These are phyloP conservation scores for Neosilurus hyrtlii DNA, from an alignment of 2,797 vertebrate genomes.

Conservation along the genomic window DNA sequence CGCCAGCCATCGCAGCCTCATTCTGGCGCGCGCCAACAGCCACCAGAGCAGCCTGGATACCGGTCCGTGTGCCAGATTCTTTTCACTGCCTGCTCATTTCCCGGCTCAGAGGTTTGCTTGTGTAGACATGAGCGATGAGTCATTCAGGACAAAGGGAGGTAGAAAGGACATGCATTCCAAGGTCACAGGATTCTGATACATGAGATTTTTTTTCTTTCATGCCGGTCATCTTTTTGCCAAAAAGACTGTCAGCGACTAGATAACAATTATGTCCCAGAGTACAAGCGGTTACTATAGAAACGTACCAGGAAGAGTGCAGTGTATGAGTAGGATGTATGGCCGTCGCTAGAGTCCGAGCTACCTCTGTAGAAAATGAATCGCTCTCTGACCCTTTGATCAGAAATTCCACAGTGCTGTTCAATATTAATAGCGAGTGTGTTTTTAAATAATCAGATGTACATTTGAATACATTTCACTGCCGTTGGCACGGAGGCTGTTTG, in stretches of 20 bases:
- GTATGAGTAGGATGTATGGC: not conserved
- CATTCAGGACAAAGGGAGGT: not conserved
- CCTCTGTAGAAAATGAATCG: not conserved
- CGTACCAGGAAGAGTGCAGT: not conserved
- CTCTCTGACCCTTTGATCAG: not conserved
- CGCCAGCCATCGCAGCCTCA: slow-evolving; percentile 95
- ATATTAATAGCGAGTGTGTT: not conserved
- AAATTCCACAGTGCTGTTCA: not conserved
- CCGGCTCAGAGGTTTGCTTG: not conserved
- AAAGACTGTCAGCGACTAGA: too few relatives aligned
- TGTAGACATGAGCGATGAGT: not conserved
- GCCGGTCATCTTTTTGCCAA: too few relatives aligned
- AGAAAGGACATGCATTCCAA: not conserved
- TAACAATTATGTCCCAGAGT: not conserved
- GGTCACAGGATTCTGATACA: not conserved
- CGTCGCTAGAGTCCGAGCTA: not conserved
- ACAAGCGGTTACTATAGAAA: not conserved
- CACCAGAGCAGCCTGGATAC: slow-evolving; percentile 95
- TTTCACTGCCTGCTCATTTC: slow-evolving; percentile 19
- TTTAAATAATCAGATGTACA: not conserved
- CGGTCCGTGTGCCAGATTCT: slow-evolving; percentile 68
- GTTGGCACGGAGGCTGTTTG: not conserved
- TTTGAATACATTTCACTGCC: not conserved
- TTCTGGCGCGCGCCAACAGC: slow-evolving; percentile 90
- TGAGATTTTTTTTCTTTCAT: too few relatives aligned